Evolutionary conservation across 1,140 invertebrate species (phyloP), one percentile per base, ranked within the genome.

Genomic region (Chrysomallon squamiferum): DNA sequence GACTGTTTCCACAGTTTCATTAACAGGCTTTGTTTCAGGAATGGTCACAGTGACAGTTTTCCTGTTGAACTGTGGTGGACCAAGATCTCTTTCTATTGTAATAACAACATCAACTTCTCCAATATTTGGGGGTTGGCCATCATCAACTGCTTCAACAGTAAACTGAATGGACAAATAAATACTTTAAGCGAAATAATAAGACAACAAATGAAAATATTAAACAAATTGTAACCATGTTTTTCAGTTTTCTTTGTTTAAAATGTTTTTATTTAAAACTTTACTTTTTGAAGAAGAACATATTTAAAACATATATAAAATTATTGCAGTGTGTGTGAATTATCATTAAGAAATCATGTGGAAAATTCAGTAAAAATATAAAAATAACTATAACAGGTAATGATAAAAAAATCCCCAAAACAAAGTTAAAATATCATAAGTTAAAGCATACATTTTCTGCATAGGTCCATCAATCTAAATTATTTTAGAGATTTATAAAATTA

Each of bases 41-140:
- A 74, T 65, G 6, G 38, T 20, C 4, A 20, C 41, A n/a, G 18
- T 57, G 43, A 54, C 41, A 3, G 41, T 25, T 25, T 49, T 59
- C 22, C 27, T 52, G 2, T 92, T 90, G 79, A 96, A 96, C 20
- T 91, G 90, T 30, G 90, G 85, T 25, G 88, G 84, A 5, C 87
- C 88, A 2, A 88, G 88, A 6, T 94, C 90, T 76, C 95, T 93
- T 56, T 93, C 90, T 13, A 97, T 92, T 74, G 90, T 93, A 1
- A 96, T 89, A 2, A 91, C 91, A 0, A 95, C 88, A 1, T 91
- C 92, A 1, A 91, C 90, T 3, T 27, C n/a, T 13, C 22, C 22
- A 22, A 9, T 41, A 11, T 66, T 58, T 25, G 43, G 57, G 27
- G 71, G 72, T 20, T 20, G 20, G 41, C 74, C 52, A 27, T 63